phyloP scores from a whole-genome alignment of 1,140 invertebrate genomes.

The Lysiphlebus fabarum region DNA sequence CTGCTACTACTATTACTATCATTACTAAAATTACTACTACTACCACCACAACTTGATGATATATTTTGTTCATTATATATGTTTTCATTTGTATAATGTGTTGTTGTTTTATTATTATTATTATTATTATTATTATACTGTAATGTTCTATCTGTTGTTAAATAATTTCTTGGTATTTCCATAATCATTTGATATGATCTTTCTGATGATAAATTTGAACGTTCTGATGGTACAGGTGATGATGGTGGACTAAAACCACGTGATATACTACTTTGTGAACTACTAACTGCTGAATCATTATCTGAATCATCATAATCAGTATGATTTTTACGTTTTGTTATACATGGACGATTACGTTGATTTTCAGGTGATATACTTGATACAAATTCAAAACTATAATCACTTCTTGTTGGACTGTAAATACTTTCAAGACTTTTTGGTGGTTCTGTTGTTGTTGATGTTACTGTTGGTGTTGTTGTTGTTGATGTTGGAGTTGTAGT shows the following conservation, averaged over 20 bases:
- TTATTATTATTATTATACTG: neutral
- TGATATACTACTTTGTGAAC: slow-evolving; percentile 68
- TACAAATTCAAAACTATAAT: slow-evolving; percentile 56
- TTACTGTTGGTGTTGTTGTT: slow-evolving; percentile 29
- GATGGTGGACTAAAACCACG: slow-evolving; percentile 64
- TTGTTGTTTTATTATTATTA: slow-evolving; percentile 4
- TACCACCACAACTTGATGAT: slow-evolving; percentile 49
- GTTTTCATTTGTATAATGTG: slow-evolving; percentile 47
- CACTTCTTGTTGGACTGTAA: slow-evolving; percentile 58
- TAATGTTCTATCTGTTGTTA: slow-evolving; percentile 20
- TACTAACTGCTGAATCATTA: slow-evolving; percentile 82
- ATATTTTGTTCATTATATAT: slow-evolving; percentile 49
- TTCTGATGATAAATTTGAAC: slow-evolving; percentile 43
- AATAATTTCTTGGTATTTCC: slow-evolving; percentile 32
- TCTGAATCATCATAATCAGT: slow-evolving; percentile 69
- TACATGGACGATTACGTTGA: slow-evolving; percentile 26
- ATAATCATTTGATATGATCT: slow-evolving; percentile 40
- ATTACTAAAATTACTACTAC: slow-evolving; percentile 32
- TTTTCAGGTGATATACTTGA: slow-evolving; percentile 41
- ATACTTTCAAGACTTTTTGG: slow-evolving; percentile 63
- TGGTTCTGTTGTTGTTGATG: slow-evolving; percentile 35
- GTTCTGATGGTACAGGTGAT: slow-evolving; percentile 53
- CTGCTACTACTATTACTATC: slow-evolving; percentile 38
- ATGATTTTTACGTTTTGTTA: slow-evolving; percentile 38
- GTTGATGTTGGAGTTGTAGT: slow-evolving; percentile 22